Evolutionary conservation across 2,113 vertebrate genomes (phyloP), one percentile per base, ranked within the genome.

Genomic region (Vidua chalybeata): DNA sequence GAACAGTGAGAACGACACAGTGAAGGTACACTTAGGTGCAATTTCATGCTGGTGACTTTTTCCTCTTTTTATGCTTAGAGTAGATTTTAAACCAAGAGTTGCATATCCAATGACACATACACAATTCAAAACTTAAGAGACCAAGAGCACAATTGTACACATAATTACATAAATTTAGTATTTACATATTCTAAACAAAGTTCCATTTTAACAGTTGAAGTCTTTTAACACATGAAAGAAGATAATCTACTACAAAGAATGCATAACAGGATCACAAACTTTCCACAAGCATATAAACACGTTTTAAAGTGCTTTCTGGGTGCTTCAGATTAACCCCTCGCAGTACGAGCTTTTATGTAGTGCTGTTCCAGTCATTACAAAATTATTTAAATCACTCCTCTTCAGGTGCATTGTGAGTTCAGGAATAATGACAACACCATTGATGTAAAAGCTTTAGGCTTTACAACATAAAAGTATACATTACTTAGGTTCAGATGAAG

Each of bases 31-130:
- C 96, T 97, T 97, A 66, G 90, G 95, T 98, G 97, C 87, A 97
- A 94, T 95, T 97, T 96, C 97, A 98, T 98, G 97, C 97, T 98
- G 98, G 98, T 98, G 98, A 97, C 83, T 77, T 90, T 94, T 83
- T 90, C 93, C 64, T 96, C 94, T 97, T 96, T 97, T 93, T 97
- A 96, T 68, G 93, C 93, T 97, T 95, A 93, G 90, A 95, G 93
- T 86, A 97, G 89, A 39, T 89, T 97, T 97, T 90, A 97, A 97
- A 96, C 71, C 84, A 93, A 93, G 95, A 96, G 77, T 96, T 97
- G 95, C 97, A 98, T 97, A 98, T 97, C 96, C 96, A 94, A 93
- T 87, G 97, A 96, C 89, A 95, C 96, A 91, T 74, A 96, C 66
- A 95, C 75, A 96, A 87, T 85, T 95, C 82, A 92, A 97, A 97